Base-by-base conservation (phyloP, 2,888 invertebrate genomes). In the Diploptera punctata region DNA sequence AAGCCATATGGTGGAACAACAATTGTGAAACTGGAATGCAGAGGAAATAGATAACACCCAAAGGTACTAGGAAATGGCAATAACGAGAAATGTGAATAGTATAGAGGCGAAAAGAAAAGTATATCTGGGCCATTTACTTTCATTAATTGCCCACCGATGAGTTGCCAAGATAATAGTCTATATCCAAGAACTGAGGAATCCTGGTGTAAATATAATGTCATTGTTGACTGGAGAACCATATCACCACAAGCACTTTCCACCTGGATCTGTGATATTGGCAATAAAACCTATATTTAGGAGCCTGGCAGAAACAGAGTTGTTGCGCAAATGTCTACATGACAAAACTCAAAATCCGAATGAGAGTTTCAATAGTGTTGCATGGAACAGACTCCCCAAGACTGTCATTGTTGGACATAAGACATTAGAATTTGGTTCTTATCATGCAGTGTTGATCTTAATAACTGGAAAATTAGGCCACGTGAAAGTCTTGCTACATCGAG, bases 41-140 rank as follows among this genome's bases (percentile, higher is more conserved):
- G 31, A 13, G 18, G 1, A 54, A 54, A 68, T 57, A 52, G 33
- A 68, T 57, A 24, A 33, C 0, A 1, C 26, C 4, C 61, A 67
- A 29, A 33, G 7, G 3, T 74, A 72, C 38, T 70, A 72, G 67
- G 72, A 65, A 1, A 68, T 21, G n/a, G 65, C 72, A 0, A 74
- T 74, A 19, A 57, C 67, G 54, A 70, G 31, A 3, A 69, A 72
- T 38, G 10, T 26, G 2, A 72, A 47, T 47, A 54, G 49, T n/a
- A 61, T 67, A 21, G 68, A 29, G n/a, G 72, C 26, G n/a, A 73
- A 68, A 69, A 68, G n/a, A 21, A 13, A 57, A 57, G 61, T 24
- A 52, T 67, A 68, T 75, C 13, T 72, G 70, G 70, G 72, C 72
- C 0, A 70, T 49, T 18, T 75, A 72, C 47, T 74, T 62, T 44